phyloP scores from a whole-genome alignment of 1,140 invertebrate species.

The Meloidogyne chitwoodi region DNA sequence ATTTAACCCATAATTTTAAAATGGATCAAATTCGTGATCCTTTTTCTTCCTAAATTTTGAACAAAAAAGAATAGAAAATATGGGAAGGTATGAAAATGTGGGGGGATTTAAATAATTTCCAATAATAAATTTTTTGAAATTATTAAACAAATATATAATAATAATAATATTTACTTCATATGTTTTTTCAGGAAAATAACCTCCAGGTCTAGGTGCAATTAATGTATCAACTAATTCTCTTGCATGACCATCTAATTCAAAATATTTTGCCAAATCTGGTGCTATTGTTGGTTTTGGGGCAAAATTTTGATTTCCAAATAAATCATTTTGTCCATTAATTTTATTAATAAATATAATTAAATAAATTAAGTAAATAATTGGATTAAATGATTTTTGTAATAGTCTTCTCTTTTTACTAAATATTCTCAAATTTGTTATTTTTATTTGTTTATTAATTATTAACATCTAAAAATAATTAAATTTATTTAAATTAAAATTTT shows the following conservation, averaged over 20 bases:
- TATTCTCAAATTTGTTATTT: neutral
- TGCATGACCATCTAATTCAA: constrained; percentile 59
- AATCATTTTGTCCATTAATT: neutral
- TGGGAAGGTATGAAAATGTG: no score
- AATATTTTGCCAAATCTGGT: constrained; percentile 54
- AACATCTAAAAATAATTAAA: no score
- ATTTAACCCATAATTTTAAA: no score
- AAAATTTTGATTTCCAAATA: constrained; percentile 26
- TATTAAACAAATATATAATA: no score
- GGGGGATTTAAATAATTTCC: no score
- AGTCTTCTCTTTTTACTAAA: neutral
- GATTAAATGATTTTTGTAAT: neutral
- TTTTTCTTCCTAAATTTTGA: no score
- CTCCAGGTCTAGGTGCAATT: constrained; percentile 54
- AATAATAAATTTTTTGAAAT: no score
- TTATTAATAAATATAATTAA: neutral
- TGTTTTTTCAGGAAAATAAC: constrained; percentile 59
- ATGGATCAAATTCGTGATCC: no score
- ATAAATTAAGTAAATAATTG: neutral
- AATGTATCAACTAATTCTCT: constrained; percentile 55
- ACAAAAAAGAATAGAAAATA: no score
- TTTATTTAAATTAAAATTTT: no score
- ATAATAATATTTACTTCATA: constrained; percentile 43
- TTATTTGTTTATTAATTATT: no score
- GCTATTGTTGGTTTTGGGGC: constrained; percentile 56